Percentiles rank a stretch among this genome's conserved stretches.
Conservation (phyloP, 2,797 vertebrate species). For the Heteromormyrus szaboi region DNA sequence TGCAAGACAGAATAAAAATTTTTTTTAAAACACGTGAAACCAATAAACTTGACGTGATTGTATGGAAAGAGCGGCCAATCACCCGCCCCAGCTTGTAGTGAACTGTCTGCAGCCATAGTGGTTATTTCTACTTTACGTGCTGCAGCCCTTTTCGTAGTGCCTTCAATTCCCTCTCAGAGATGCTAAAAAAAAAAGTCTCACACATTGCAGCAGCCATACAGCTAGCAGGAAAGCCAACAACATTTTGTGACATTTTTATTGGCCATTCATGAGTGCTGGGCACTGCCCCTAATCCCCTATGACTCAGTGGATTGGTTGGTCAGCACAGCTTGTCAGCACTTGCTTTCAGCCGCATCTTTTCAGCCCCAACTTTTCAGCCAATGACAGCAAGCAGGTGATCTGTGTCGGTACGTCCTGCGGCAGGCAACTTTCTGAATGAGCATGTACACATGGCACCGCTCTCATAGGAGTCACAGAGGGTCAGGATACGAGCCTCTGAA, state of each 20-base stretch:
- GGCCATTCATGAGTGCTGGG: not conserved
- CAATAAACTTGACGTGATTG: not conserved
- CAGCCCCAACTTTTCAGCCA: not conserved
- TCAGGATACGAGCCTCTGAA: not conserved
- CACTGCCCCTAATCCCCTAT: not conserved
- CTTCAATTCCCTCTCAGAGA: not conserved
- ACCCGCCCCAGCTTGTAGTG: not conserved
- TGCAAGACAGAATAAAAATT: not conserved
- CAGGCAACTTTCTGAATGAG: conserved; percentile 5
- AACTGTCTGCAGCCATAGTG: not conserved
- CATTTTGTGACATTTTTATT: not conserved
- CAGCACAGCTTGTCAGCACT: not conserved
- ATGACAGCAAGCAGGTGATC: not conserved
- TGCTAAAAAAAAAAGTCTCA: not conserved
- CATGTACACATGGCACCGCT: not conserved
- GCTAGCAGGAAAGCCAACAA: not conserved
- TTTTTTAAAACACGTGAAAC: not conserved
- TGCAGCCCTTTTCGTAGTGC: not conserved
- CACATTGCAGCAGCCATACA: not conserved
- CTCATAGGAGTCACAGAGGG: not conserved
- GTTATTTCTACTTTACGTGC: not conserved
- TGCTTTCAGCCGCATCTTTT: not conserved
- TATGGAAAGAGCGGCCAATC: not conserved
- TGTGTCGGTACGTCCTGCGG: not conserved
- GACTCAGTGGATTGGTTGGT: not conserved